These are phyloP conservation scores for Drosophila repleta DNA, from an alignment of 1,140 invertebrate genomes.

Conservation along the genomic window DNA sequence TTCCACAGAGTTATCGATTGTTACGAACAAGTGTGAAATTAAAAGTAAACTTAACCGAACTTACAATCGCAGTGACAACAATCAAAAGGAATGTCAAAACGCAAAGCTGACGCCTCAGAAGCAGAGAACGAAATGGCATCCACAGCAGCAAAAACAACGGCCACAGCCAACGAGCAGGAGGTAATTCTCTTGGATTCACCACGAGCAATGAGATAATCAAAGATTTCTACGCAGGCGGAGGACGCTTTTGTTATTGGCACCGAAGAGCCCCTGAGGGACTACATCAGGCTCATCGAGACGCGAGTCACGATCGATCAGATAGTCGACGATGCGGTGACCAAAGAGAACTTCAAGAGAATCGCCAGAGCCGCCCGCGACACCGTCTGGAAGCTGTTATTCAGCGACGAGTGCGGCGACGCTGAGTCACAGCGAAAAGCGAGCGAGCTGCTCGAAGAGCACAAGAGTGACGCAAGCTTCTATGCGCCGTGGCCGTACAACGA, in stretches of 20 bases:
- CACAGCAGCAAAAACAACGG: slow-evolving; percentile 27
- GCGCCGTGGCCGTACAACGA: slow-evolving; percentile 65
- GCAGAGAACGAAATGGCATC: slow-evolving; percentile 37
- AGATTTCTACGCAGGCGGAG: neutral
- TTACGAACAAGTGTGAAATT: neutral
- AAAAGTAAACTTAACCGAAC: neutral
- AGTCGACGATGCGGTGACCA: slow-evolving; percentile 56
- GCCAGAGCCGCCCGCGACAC: slow-evolving; percentile 49
- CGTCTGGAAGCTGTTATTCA: slow-evolving; percentile 66
- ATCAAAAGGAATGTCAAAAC: slow-evolving; percentile 50
- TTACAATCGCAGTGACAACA: neutral
- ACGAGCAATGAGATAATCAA: neutral
- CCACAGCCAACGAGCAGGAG: slow-evolving; percentile 20
- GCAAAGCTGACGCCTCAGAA: slow-evolving; percentile 42
- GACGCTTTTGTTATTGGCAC: slow-evolving; percentile 35
- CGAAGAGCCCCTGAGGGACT: slow-evolving; percentile 51
- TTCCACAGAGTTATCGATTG: neutral
- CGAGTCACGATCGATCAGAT: slow-evolving; percentile 57
- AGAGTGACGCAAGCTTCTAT: slow-evolving; percentile 67
- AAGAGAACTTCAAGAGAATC: slow-evolving; percentile 57
- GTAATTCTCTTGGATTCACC: neutral
- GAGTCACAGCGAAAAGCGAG: slow-evolving; percentile 57
- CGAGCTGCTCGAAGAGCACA: slow-evolving; percentile 60
- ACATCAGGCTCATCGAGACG: slow-evolving; percentile 48
- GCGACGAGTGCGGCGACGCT: neutral